Conservation (phyloP, 2,113 vertebrate genomes). For the Tachysurus vachellii region DNA sequence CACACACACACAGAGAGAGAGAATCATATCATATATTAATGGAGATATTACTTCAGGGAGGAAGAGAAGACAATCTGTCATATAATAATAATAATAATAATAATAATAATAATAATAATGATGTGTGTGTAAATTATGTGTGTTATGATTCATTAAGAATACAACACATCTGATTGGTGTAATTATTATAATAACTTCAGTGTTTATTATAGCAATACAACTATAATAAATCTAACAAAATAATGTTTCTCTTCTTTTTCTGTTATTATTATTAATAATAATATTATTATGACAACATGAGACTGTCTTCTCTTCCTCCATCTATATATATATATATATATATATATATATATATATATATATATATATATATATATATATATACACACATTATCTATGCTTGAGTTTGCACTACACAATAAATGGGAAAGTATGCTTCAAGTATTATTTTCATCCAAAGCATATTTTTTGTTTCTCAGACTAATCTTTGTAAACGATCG, state of each 20-base stretch:
- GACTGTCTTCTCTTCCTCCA: neutral
- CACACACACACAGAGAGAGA: slow-evolving; percentile 39
- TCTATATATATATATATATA: neutral
- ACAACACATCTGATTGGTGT: neutral
- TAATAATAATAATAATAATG: neutral
- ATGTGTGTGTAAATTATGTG: neutral
- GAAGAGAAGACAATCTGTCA: neutral
- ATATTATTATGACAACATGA: neutral
- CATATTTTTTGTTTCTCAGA: neutral
- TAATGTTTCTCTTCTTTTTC: neutral
- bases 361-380: too few species aligned
- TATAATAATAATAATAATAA: neutral
- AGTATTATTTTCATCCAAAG: neutral
- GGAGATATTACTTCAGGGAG: slow-evolving; percentile 16
- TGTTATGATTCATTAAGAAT: neutral
- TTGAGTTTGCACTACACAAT: too few species aligned
- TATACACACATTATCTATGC: too few species aligned
- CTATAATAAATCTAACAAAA: too few species aligned
- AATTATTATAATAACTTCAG: neutral
- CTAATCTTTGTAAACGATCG: neutral
- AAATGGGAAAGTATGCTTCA: neutral
- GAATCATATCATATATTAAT: slow-evolving; percentile 23
- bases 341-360: too few species aligned
- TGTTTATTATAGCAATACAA: neutral
- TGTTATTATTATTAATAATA: neutral